Evolutionary conservation across 2,797 vertebrate species (phyloP), one percentile per base, ranked within the genome.

Genomic region (Acanthis flammea): DNA sequence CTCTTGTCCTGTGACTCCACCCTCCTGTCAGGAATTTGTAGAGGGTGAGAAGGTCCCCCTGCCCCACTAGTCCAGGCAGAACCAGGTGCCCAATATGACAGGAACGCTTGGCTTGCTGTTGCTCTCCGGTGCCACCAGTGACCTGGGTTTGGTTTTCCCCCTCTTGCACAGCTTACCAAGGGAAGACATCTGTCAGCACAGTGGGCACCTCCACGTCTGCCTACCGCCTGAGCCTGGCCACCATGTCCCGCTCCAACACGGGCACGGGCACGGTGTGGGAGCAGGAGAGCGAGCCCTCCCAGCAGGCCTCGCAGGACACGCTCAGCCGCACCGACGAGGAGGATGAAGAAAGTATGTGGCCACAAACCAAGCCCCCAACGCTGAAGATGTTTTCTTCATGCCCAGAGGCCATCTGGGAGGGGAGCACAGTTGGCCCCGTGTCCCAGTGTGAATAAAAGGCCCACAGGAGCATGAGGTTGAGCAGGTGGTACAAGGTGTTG

Each of bases 231-330:
- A 99, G 99, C 92, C 97, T 99, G 97, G 99, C 99, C 97, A 99
- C 99, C 19, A 99, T 99, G 99, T 99, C 99, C 3, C 99, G 99
- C 97, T 99, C 99, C 94, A 99, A 99, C 98, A 99, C 99, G 0
- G 99, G 99, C 91, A 99, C 99, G 0, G 99, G 99, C 85, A 99
- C 99, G 0, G 99, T 99, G 18, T 99, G 99, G 99, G 99, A 99
- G 95, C 99, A 99, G 98, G 99, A 99, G 84, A 99, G 99, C 19
- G 99, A 99, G 72, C 99, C 98, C 1, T 99, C 99, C 39, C 99
- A 99, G 89, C 99, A 99, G 89, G 99, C 99, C 15, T 99, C 99
- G 0, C 99, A 99, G 94, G 99, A 99, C 97, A 99, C 99, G 0
- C 98, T 99, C 48, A 99, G 99, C 94, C 98, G 98, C 86, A 99